Evolutionary conservation across 2,888 invertebrate species (phyloP).

Genomic region (Lepidonotus clava): DNA sequence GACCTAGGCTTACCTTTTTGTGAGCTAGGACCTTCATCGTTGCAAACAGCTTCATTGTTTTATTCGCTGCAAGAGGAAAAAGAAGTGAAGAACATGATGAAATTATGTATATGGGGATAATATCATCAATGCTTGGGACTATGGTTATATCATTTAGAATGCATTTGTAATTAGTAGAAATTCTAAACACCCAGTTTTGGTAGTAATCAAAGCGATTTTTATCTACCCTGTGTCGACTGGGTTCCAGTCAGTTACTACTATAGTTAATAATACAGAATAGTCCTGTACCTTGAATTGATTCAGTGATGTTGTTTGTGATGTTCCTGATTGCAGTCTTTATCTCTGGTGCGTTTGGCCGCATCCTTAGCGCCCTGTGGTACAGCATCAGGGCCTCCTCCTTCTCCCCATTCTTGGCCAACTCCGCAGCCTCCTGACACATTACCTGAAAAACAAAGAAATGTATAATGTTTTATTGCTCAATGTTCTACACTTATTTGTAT

Average conservation of each 20-base stretch:
- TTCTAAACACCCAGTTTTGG: too few species aligned
- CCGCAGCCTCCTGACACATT: constrained; percentile 93
- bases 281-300: not conserved
- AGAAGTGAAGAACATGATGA: too few species aligned
- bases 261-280: too few species aligned
- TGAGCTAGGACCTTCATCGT: constrained; percentile 16
- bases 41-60: not conserved
- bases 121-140: too few species aligned
- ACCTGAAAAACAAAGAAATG: constrained; percentile 80
- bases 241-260: too few species aligned
- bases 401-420: constrained; percentile 92
- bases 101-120: too few species aligned
- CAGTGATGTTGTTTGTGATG: not conserved
- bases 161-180: too few species aligned
- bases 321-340: constrained; percentile 68
- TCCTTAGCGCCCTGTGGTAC: constrained; percentile 90
- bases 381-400: constrained; percentile 94
- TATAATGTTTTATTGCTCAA: too few species aligned
- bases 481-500: too few species aligned
- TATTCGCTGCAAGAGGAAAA: not conserved
- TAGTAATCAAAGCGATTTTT: too few species aligned
- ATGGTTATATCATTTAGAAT: too few species aligned
- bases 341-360: constrained; percentile 88
- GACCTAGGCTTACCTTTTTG: constrained; percentile 46
- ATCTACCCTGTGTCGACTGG: too few species aligned